A percentile compares a stretch with the other conserved stretches of the same genome.
Conservation (phyloP, 2,797 vertebrate genomes). For the Mormyrops attenuatus region DNA sequence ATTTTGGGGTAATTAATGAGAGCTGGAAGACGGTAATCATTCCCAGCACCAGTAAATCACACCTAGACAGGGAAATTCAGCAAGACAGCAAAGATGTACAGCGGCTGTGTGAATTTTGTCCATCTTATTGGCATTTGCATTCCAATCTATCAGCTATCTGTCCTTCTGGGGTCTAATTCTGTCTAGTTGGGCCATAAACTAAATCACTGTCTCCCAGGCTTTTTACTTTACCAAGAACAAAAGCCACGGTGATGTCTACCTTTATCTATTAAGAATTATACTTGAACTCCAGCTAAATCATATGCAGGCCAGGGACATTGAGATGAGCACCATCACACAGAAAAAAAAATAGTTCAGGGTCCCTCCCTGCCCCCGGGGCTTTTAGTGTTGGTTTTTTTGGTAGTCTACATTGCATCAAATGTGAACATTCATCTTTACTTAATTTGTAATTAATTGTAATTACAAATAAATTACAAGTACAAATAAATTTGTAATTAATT, state of each 20-base stretch:
- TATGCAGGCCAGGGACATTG: not conserved
- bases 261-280: not conserved
- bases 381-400: not conserved
- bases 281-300: not conserved
- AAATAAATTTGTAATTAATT: not conserved
- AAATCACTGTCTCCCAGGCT: not conserved
- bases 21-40: slow-evolving; percentile 4
- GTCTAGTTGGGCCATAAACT: not conserved
- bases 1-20: slow-evolving; percentile 16
- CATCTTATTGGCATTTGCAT: slow-evolving; percentile 2
- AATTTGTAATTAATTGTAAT: not conserved
- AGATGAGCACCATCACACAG: not conserved
- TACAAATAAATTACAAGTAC: no score
- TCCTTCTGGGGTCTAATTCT: not conserved
- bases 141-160: not conserved
- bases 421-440: not conserved
- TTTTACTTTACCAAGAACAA: not conserved
- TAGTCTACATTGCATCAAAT: not conserved
- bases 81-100: not conserved
- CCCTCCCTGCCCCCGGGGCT: not conserved
- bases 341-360: not conserved
- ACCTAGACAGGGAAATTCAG: not conserved
- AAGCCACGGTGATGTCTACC: not conserved
- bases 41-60: slow-evolving; percentile 12
- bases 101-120: slow-evolving; percentile 7